phyloP scores from a whole-genome alignment of 1,140 invertebrate species.

The Drosophila orosa region DNA sequence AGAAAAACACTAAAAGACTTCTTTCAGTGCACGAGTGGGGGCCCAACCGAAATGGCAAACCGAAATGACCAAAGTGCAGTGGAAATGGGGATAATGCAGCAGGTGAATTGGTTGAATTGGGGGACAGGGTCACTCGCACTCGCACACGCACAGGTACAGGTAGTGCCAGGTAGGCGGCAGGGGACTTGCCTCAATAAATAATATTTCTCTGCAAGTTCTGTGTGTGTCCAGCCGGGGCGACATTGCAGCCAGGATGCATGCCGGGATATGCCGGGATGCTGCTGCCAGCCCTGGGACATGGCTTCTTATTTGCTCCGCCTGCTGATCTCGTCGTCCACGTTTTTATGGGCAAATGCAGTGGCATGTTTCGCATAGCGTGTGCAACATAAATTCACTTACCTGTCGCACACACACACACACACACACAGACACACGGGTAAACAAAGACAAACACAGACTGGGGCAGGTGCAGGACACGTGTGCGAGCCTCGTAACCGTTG shows the following conservation, averaged over 20 bases:
- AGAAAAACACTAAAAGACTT: neutral
- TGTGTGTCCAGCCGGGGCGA: conserved; percentile 51
- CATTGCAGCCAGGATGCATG: conserved; percentile 30
- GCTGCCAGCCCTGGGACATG: conserved; percentile 31
- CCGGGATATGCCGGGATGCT: conserved; percentile 27
- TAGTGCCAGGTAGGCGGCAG: conserved; percentile 42
- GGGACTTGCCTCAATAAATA: conserved; percentile 59
- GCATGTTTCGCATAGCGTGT: conserved; percentile 76
- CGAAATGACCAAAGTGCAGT: conserved; percentile 59
- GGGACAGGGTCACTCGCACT: conserved; percentile 15
- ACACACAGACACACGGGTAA: conserved; percentile 1
- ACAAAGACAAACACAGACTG: conserved; percentile 9
- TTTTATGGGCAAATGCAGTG: conserved; percentile 77
- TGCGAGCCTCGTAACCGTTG: conserved; percentile 52
- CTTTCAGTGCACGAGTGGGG: neutral
- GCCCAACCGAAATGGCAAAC: conserved; percentile 46
- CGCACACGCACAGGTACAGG: conserved; percentile 31
- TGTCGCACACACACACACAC: conserved; percentile 57
- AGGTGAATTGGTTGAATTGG: conserved; percentile 9
- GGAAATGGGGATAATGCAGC: conserved; percentile 51
- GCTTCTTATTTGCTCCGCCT: conserved; percentile 25
- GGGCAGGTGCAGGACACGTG: conserved; percentile 46
- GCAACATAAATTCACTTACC: conserved; percentile 78
- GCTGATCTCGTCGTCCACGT: conserved; percentile 34
- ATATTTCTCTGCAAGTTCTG: conserved; percentile 58